Evolutionary conservation across 2,113 vertebrate species (phyloP).

Genomic region (Ramphastos sulfuratus): DNA sequence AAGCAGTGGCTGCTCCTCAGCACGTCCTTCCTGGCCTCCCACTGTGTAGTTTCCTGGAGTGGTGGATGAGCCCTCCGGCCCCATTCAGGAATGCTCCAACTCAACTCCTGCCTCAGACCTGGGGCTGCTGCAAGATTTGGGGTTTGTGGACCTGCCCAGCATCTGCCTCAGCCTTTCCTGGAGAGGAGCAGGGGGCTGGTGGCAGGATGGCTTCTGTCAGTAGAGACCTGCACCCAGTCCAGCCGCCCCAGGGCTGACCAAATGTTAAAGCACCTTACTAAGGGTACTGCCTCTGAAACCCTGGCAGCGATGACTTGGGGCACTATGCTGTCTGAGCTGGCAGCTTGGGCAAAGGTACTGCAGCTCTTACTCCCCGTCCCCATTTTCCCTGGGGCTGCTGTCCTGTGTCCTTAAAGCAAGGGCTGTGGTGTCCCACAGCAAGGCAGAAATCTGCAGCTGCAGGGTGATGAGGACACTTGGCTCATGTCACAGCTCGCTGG

Average conservation of each 20-base stretch:
- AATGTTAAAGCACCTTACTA: neutral
- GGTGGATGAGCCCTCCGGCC: neutral
- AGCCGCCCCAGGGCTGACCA: neutral
- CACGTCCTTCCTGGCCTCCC: fast-evolving
- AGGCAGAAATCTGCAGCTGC: neutral
- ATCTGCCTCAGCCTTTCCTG: neutral
- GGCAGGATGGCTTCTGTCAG: fast-evolving
- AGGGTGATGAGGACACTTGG: fast-evolving
- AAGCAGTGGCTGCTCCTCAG: too few relatives aligned
- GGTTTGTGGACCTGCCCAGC: neutral
- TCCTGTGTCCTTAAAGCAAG: fast-evolving
- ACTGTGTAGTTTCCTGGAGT: neutral
- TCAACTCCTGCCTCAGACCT: neutral
- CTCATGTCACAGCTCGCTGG: fast-evolving
- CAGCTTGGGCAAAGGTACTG: neutral
- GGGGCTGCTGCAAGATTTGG: neutral
- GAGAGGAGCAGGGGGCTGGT: neutral
- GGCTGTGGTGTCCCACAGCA: fast-evolving
- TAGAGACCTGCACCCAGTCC: neutral
- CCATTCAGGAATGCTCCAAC: fast-evolving
- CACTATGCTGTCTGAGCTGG: neutral
- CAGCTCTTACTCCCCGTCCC: neutral
- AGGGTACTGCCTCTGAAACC: neutral
- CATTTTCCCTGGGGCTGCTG: neutral
- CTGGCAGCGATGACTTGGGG: neutral